Base-by-base conservation (phyloP, 1,140 invertebrate species). In the Bombus pascuorum region DNA sequence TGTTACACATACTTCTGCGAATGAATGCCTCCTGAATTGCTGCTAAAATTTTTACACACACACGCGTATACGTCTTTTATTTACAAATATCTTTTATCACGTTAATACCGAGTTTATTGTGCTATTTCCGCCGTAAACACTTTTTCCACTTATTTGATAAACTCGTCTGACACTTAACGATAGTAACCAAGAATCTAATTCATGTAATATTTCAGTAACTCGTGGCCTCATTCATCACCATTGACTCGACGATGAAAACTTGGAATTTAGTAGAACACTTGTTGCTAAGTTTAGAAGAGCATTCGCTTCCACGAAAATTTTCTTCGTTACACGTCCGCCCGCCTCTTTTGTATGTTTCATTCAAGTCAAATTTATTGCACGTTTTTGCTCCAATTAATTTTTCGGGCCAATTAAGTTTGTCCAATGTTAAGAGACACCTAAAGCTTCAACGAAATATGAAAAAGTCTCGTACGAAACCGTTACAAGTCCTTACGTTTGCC, bases 221-320 rank as follows among this genome's bases (percentile, higher is more conserved):
- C 22, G 32, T 3, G 32, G 32, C 28, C 25, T 53, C 65, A 1
- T 28, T 34, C 22, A 57, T 44, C 44, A 13, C 6, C 22, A 44
- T 42, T n/a, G 32, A 10, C 65, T 59, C 15, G 18, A 28, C 47
- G 57, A 32, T n/a, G 32, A 66, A 42, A 76, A 57, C 34, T 66
- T 68, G 5, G 3, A 32, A n/a, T 32, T 65, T 32, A 22, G 28
- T 9, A 0, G 65, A 34, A 68, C 34, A 25, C 12, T 13, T 13
- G 22, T 37, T 44, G 68, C 8, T 88, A 80, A 75, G 80, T 88
- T 80, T 86, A 75, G 80, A 88, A 32, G 4, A 44, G 32, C 5
- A 59, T 39, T 22, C 13, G 32, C 37, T 70, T 37, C 2, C 59
- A 47, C 18, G 34, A 18, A 25, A 10, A 70, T 44, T 42, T 15